Evolutionary conservation across 1,140 invertebrate genomes (phyloP), one percentile per base, ranked within the genome.

Genomic region (Drosophila ogumai): DNA sequence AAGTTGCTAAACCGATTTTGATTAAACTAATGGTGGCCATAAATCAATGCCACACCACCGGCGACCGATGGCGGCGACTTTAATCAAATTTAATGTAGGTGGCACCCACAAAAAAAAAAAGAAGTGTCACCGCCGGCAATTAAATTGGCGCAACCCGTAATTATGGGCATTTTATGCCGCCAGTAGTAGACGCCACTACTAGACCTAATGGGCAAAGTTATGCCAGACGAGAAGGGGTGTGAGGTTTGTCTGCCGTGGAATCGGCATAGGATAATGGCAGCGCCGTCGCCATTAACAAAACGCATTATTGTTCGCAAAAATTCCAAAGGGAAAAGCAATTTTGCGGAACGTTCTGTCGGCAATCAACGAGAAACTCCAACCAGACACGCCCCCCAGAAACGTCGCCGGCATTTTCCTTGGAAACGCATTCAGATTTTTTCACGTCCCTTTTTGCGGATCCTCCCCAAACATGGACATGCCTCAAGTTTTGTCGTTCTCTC

Each of bases 11-110:
- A 47, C 58, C 55, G 65, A 71, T 82, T 86, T 76, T 63, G 84
- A 86, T 82, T 76, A 65, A 82, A 69, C 84, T 86, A 86, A 86
- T 86, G 82, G 82, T 66, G 59, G 56, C 44, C 71, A 82, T 82
- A 86, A 82, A 68, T 86, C 79, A 79, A 13, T 19, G 60, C 19
- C 50, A 49, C 22, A 46, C 31, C 64, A 47, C 19, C 31, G 52
- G 52, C 34, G 19, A 55, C 41, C 46, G 50, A 17, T 32, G 44
- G 56, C 31, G 36, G 36, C 68, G 43, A 60, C 71, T 86, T 86
- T 87, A 86, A 86, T 87, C 80, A 81, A 86, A 67, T 81, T 63
- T 75, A 79, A 68, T 82, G 64, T 40, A 31, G 25, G 38, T 46
- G 43, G 59, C 19, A 60, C 55, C 64, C 15, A 63, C 56, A 55